These are phyloP conservation scores for Drosophila anomelani DNA, from an alignment of 2,888 invertebrate species.

Conservation along the genomic window DNA sequence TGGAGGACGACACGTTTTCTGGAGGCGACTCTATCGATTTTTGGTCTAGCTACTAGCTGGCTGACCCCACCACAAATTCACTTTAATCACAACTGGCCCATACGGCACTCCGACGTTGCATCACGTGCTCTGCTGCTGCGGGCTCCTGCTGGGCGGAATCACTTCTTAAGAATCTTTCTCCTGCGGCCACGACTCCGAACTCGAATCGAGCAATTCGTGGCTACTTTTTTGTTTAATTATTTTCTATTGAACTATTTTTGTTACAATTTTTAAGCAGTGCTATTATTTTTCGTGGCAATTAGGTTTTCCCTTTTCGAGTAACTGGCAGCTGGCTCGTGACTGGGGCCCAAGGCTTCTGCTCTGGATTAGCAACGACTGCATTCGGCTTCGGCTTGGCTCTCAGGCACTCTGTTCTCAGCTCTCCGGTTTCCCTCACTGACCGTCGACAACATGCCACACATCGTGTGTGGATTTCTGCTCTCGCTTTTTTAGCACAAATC, in stretches of 20 bases:
- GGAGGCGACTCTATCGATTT: slow-evolving; percentile 52
- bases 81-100: slow-evolving; percentile 43
- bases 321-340: slow-evolving; percentile 45
- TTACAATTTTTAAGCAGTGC: slow-evolving; percentile 9
- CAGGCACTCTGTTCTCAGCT: slow-evolving; percentile 10
- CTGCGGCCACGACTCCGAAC: slow-evolving; percentile 6
- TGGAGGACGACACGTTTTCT: slow-evolving; percentile 39
- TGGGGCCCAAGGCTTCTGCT: slow-evolving; percentile 42
- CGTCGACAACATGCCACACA: slow-evolving; percentile 73
- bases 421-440: slow-evolving; percentile 66
- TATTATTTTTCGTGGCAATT: slow-evolving; percentile 18
- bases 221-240: not conserved
- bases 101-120: slow-evolving; percentile 38
- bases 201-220: slow-evolving; percentile 7
- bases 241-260: slow-evolving; percentile 4
- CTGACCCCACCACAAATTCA: slow-evolving; percentile 41
- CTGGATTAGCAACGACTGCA: slow-evolving; percentile 37
- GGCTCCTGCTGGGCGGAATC: not conserved
- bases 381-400: slow-evolving; percentile 37
- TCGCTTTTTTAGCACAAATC: slow-evolving; percentile 67
- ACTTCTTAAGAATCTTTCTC: not conserved
- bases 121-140: slow-evolving; percentile 29
- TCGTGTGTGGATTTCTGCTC: slow-evolving; percentile 28
- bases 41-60: slow-evolving; percentile 18
- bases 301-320: slow-evolving; percentile 23